A percentile compares a stretch with the other conserved stretches of the same genome.
These are phyloP conservation scores for Andrena fulva DNA, from an alignment of 2,888 invertebrate species.

Conservation along the genomic window DNA sequence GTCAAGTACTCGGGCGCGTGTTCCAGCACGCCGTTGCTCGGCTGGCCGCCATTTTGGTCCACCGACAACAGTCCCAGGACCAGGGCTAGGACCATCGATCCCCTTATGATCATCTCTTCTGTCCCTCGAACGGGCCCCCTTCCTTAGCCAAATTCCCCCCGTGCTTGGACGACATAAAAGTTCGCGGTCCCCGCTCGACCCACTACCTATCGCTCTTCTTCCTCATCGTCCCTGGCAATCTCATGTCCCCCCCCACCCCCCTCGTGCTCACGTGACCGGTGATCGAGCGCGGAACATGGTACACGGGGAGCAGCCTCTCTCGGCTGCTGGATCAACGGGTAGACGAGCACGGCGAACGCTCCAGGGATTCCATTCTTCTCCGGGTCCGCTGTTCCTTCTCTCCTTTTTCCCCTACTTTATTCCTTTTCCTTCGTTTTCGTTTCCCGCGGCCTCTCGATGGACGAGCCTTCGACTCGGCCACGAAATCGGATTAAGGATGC, in stretches of 20 bases:
- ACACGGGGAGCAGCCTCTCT: background rate
- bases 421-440: slow-evolving; percentile 13
- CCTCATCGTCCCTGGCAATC: slow-evolving; percentile 73
- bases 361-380: slow-evolving; percentile 41
- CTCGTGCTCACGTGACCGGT: slow-evolving; percentile 24
- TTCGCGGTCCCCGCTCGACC: slow-evolving; percentile 37
- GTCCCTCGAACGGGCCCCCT: slow-evolving; percentile 67
- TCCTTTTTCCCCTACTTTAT: slow-evolving; percentile 17
- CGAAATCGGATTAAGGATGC: slow-evolving; percentile 55
- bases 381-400: background rate
- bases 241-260: slow-evolving; percentile 34
- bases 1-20: slow-evolving; percentile 44
- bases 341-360: slow-evolving; percentile 9
- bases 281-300: slow-evolving; percentile 27
- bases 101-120: slow-evolving; percentile 79
- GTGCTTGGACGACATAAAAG: slow-evolving; percentile 56
- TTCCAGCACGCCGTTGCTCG: slow-evolving; percentile 47
- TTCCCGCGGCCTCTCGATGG: slow-evolving; percentile 23
- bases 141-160: slow-evolving; percentile 64
- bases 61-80: slow-evolving; percentile 78
- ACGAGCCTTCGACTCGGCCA: slow-evolving; percentile 24
- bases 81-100: slow-evolving; percentile 79
- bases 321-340: slow-evolving; percentile 10
- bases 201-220: slow-evolving; percentile 82
- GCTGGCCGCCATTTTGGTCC: slow-evolving; percentile 75